phyloP scores from a whole-genome alignment of 2,888 invertebrate species.

The Heteropelma amictum region DNA sequence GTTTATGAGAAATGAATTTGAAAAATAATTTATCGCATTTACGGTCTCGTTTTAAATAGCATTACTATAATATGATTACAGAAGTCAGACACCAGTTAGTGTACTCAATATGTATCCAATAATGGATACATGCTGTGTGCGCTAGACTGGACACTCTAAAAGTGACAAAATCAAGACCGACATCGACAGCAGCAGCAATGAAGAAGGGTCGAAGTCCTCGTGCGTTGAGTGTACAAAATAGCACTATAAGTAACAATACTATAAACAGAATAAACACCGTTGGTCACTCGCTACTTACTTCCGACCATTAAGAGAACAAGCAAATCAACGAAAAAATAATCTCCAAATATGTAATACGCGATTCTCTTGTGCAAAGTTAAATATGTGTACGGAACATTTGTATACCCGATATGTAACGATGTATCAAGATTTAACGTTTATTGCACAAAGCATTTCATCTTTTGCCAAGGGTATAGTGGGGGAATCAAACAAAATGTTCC shows the following conservation, averaged over 20 bases:
- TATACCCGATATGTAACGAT: conserved; percentile 54
- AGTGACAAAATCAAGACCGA: conserved; percentile 67
- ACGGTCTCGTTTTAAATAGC: conserved; percentile 52
- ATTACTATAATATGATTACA: conserved; percentile 70
- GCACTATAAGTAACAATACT: conserved; percentile 64
- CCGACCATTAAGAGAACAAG: conserved; percentile 35
- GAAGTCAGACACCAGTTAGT: conserved; percentile 72
- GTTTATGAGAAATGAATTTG: conserved; percentile 4
- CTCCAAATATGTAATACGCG: no score
- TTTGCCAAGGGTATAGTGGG: conserved; percentile 60
- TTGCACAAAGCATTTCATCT: conserved; percentile 68
- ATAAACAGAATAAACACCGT: no score
- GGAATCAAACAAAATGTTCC: conserved; percentile 3
- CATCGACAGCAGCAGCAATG: conserved; percentile 63
- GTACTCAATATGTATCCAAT: conserved; percentile 67
- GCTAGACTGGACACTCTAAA: conserved; percentile 67
- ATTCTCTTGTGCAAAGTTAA: no score
- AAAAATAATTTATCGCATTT: conserved; percentile 19
- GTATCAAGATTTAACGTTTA: conserved; percentile 58
- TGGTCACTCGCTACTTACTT: conserved; percentile 56
- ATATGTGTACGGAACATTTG: conserved; percentile 53
- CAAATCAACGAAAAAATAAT: conserved; percentile 20
- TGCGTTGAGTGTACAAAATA: conserved; percentile 67
- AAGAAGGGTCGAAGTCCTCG: conserved; percentile 56
- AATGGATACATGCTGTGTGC: conserved; percentile 67